Base-by-base conservation (phyloP, 2,797 vertebrate species). In the Crenuchus spilurus region DNA sequence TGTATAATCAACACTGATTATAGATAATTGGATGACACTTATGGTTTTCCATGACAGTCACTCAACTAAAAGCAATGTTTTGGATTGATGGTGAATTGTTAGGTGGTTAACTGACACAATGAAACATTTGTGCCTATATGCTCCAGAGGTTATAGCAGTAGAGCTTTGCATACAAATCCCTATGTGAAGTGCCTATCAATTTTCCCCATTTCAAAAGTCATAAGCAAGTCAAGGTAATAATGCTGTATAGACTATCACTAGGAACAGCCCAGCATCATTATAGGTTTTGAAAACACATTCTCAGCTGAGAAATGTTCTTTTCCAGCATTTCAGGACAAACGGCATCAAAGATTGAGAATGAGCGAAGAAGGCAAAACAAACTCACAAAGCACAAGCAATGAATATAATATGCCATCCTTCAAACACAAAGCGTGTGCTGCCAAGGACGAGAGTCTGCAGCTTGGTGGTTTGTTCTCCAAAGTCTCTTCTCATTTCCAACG, bases 381-480 rank as follows among this genome's bases (percentile, higher is more conserved):
- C 60, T 63, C 60, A 7, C 33, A 39, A 24, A 44, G 41, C 39
- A 8, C 24, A 20, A 62, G 57, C 58, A 18, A 26, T 72, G 70
- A 72, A 52, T 37, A 49, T 28, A 49, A 31, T 26, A 55, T 31
- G 51, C 26, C 72, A 31, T 46, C 57, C 48, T 14, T 54, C 72
- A 41, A 49, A 75, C 22, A 70, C 35, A 73, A 74, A 80, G 81
- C 60, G 52, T 75, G 31, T 33, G 76, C 65, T 80, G 63, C 76
- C 67, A 83, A 82, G 78, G 83, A 83, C 51, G 22, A 64, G 75
- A 70, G 33, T 82, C 42, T 81, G 67, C 39, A 18, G 54, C 24
- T 46, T 1, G 6, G 10, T 52, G 18, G 42, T 63, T 67, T 63
- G 35, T 69, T 65, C 30, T 35, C 24, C 65, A 64, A 72, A 64